Base-by-base conservation (phyloP, 2,888 invertebrate species). In the Drosophila anceps region DNA sequence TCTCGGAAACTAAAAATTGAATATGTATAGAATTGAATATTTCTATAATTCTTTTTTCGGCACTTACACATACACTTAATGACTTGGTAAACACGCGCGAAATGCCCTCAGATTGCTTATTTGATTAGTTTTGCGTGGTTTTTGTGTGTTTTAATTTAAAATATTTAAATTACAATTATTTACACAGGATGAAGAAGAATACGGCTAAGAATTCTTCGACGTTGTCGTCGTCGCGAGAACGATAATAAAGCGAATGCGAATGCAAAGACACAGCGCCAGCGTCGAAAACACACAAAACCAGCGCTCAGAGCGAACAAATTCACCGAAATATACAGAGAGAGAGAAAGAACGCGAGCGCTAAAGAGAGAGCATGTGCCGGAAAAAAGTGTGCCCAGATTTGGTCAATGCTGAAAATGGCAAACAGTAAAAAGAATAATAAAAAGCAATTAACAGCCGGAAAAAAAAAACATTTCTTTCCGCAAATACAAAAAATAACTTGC, bases 111-210 rank as follows among this genome's bases (percentile, higher is more conserved):
- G 57, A 63, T 60, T 70, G 62, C 81, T 73, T 77, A 81, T 73
- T 55, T 81, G 53, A 77, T 81, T 66, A 67, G 77, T 80, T 80
- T 79, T 77, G 77, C 81, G 77, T 73, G 71, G 65, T 84, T 79
- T 84, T 84, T 79, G 76, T 82, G 69, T 76, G n/a, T n/a, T n/a
- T 84, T 84, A 79, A 85, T 88, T 90, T 90, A 81, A 71, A 82
- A 79, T 82, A 78, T 87, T 89, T 91, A 86, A 90, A 81, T 81
- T 90, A 90, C 91, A 90, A 90, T 86, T 91, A 91, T 91, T 91
- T 91, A 91, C 91, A 91, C 91, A 91, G 91, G 90, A 91, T 91
- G 88, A 88, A 82, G 80, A 90, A 86, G 86, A 85, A 83, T 76
- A 84, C 89, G 80, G 82, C 83, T 82, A 91, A 89, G 91, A 91